Evolutionary conservation across 2,888 invertebrate genomes (phyloP).

Genomic region (Parapristionchus giblindavisi): DNA sequence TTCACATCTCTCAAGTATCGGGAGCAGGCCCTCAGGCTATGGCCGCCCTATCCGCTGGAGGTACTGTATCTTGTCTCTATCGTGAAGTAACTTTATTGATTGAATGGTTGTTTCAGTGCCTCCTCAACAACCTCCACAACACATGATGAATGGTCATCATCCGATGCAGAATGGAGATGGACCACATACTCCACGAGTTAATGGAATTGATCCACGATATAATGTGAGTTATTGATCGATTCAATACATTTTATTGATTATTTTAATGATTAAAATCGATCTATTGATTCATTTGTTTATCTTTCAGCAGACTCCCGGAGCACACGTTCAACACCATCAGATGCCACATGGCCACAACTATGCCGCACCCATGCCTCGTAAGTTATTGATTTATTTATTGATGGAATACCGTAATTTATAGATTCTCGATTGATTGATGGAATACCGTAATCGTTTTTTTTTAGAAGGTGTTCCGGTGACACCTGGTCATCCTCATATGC

Average conservation of each 20-base stretch:
- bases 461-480: too few species aligned
- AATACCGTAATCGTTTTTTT: not conserved
- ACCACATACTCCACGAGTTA: not conserved
- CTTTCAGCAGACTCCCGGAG: conserved; percentile 20
- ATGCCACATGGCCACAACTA: conserved; percentile 29
- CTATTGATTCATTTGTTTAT: not conserved
- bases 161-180: not conserved
- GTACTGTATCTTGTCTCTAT: not conserved
- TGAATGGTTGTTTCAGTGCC: not conserved
- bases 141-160: conserved; percentile 18
- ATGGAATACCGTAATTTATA: not conserved
- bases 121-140: conserved; percentile 11
- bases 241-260: not conserved
- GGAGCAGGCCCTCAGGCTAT: conserved; percentile 3
- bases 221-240: conserved; percentile 10
- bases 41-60: not conserved
- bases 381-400: conserved; percentile 6
- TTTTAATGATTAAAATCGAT: not conserved
- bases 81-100: not conserved
- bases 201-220: conserved; percentile 31
- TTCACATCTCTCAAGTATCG: conserved; percentile 35
- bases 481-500: too few species aligned
- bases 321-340: not conserved
- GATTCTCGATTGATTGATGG: not conserved
- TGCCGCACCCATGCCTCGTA: conserved; percentile 16